Conservation (phyloP, 1,140 invertebrate genomes). For the Bombus huntii region DNA sequence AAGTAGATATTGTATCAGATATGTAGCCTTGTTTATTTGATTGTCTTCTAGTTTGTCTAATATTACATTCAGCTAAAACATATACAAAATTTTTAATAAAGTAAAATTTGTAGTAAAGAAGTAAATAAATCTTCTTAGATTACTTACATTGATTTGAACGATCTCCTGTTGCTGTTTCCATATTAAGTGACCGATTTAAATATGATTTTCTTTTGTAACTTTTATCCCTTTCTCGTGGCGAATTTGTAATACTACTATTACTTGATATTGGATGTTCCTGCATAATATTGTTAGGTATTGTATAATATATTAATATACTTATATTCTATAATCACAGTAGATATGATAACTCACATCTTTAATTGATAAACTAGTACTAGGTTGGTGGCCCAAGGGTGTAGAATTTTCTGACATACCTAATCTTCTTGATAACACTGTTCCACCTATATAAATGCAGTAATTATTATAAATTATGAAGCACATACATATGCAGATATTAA, state of each 20-base stretch:
- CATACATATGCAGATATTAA: background rate
- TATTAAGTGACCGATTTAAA: constrained; percentile 84
- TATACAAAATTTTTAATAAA: constrained; percentile 4
- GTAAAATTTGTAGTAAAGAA: background rate
- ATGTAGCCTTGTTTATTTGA: constrained; percentile 58
- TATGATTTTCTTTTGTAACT: constrained; percentile 86
- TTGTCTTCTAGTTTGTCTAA: constrained; percentile 60
- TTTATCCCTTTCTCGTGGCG: constrained; percentile 84
- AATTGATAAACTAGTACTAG: constrained; percentile 48
- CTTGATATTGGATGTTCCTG: constrained; percentile 68
- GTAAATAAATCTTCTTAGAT: background rate
- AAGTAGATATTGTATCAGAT: constrained; percentile 53
- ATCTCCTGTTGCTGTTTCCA: constrained; percentile 82
- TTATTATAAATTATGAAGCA: background rate
- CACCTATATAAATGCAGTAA: constrained; percentile 37
- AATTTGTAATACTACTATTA: constrained; percentile 60
- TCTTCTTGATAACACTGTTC: constrained; percentile 59
- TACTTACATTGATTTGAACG: constrained; percentile 67
- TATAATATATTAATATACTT: background rate
- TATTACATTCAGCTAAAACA: constrained; percentile 59
- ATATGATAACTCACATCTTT: constrained; percentile 65
- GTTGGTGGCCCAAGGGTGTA: constrained; percentile 50
- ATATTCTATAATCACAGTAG: background rate
- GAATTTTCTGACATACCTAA: constrained; percentile 60
- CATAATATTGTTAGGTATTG: background rate